These are phyloP conservation scores for Meda fulgida DNA, from an alignment of 2,797 vertebrate genomes.

Conservation along the genomic window DNA sequence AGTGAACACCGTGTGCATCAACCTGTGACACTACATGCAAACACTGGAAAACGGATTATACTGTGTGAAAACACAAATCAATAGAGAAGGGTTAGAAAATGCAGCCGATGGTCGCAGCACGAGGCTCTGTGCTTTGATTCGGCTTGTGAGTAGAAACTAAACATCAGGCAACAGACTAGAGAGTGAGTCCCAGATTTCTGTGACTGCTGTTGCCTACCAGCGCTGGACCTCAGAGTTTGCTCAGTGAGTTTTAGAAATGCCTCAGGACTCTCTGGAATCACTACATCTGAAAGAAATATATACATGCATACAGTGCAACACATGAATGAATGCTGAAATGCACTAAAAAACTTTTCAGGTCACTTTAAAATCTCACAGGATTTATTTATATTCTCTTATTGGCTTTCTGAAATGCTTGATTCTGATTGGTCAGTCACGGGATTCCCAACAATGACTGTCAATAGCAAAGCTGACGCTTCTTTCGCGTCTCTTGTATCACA, in stretches of 20 bases:
- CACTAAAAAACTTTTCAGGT: conserved; percentile 21
- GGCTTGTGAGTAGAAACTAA: conserved; percentile 61
- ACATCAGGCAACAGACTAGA: conserved; percentile 62
- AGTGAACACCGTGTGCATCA: conserved; percentile 33
- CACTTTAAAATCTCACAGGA: background rate
- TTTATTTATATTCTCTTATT: background rate
- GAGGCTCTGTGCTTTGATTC: conserved; percentile 29
- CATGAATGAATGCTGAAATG: conserved; percentile 14
- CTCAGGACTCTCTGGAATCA: conserved; percentile 94
- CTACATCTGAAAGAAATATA: conserved; percentile 93
- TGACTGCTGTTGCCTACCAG: conserved; percentile 83
- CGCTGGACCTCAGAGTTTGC: conserved; percentile 87
- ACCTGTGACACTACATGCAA: conserved; percentile 50
- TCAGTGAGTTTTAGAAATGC: conserved; percentile 97
- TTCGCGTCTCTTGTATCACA: too few relatives aligned
- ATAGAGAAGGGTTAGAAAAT: conserved; percentile 69
- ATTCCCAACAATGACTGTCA: background rate
- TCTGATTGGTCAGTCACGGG: background rate
- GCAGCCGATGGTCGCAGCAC: conserved; percentile 10
- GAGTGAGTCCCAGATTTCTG: conserved; percentile 53
- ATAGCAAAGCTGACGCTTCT: too few relatives aligned
- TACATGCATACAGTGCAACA: conserved; percentile 65
- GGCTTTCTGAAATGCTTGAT: background rate
- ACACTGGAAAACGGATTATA: conserved; percentile 54
- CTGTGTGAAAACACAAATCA: conserved; percentile 66